Evolutionary conservation across 2,797 vertebrate species (phyloP).

Genomic region (Holocentrus rufus): DNA sequence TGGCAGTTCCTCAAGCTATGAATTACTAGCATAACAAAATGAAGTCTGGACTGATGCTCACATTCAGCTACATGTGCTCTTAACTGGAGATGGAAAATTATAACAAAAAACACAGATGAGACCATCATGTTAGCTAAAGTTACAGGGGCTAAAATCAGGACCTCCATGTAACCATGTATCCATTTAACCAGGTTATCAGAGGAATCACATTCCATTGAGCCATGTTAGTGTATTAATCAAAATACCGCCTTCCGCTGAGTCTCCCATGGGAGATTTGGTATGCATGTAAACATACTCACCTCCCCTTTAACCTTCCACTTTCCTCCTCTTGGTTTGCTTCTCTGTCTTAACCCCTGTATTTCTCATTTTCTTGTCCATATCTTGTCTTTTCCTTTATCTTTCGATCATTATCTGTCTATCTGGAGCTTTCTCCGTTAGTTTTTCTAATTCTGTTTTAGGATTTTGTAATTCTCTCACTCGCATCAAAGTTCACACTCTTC

Average conservation of each 20-base stretch:
- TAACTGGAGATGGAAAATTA: no score
- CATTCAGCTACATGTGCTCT: no score
- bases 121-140: no score
- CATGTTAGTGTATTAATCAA: slow-evolving; percentile 1
- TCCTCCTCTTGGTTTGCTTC: neutral
- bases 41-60: no score
- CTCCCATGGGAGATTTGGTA: no score
- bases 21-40: no score
- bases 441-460: neutral
- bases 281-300: slow-evolving; percentile 26
- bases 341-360: no score
- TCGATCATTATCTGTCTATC: neutral
- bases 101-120: no score
- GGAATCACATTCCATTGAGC: neutral
- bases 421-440: neutral
- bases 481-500: slow-evolving; percentile 12
- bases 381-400: neutral
- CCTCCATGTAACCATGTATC: no score
- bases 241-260: neutral
- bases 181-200: neutral
- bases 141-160: no score
- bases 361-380: neutral
- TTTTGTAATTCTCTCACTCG: slow-evolving; percentile 6
- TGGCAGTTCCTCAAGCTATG: no score
- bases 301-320: neutral